Evolutionary conservation across 2,888 invertebrate genomes (phyloP).

Genomic region (Drosophila borealis): DNA sequence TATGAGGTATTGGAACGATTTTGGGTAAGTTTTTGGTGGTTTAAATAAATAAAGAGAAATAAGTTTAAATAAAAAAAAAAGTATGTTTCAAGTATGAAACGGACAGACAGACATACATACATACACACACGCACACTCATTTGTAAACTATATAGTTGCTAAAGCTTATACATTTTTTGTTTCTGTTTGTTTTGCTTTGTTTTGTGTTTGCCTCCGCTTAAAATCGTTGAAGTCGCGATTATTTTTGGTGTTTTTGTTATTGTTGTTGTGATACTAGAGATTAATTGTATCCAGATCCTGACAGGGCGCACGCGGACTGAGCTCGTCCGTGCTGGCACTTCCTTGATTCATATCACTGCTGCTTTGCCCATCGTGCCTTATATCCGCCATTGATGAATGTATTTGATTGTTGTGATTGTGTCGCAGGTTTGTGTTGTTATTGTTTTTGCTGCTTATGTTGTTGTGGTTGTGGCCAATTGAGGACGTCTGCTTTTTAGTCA

Average conservation of each 20-base stretch:
- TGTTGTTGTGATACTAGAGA: slow-evolving; percentile 85
- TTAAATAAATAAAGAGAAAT: slow-evolving; percentile 22
- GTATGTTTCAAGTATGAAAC: neutral
- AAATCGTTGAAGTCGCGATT: slow-evolving; percentile 44
- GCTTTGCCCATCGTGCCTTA: slow-evolving; percentile 60
- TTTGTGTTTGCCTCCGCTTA: slow-evolving; percentile 30
- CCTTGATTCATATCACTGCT: slow-evolving; percentile 22
- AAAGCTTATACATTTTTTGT: slow-evolving; percentile 49
- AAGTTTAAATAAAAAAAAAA: neutral
- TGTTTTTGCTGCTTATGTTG: slow-evolving; percentile 21
- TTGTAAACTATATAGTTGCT: slow-evolving; percentile 22
- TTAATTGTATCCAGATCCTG: slow-evolving; percentile 91
- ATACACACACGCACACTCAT: slow-evolving; percentile 50
- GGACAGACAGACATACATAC: neutral
- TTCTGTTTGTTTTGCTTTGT: slow-evolving; percentile 11
- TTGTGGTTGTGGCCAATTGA: slow-evolving; percentile 15
- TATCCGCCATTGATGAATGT: slow-evolving; percentile 78
- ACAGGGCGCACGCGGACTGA: slow-evolving; percentile 88
- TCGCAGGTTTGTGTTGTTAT: slow-evolving; percentile 67
- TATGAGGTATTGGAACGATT: neutral
- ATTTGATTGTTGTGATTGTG: slow-evolving; percentile 70
- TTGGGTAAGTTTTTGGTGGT: neutral
- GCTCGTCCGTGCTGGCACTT: slow-evolving; percentile 72
- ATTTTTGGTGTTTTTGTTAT: slow-evolving; percentile 31
- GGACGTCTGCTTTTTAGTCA: slow-evolving; percentile 38